Evolutionary conservation across 2,113 vertebrate genomes (phyloP).

Genomic region (Amblyopsis rosae): DNA sequence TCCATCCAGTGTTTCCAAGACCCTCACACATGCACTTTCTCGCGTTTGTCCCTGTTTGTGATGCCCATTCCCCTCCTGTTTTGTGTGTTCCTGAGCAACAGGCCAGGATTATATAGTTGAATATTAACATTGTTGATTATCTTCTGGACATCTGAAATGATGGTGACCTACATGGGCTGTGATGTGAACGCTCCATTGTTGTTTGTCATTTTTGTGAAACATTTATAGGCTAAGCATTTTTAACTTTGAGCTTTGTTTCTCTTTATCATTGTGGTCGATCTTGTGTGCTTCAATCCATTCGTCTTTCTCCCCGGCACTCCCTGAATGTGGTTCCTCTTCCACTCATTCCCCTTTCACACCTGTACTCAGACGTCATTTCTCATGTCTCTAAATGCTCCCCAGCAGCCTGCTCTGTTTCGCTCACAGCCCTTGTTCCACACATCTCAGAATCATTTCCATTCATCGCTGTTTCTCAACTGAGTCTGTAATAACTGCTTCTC

Average conservation of each 20-base stretch:
- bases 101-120: constrained; percentile 18
- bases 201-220: background rate
- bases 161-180: background rate
- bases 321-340: background rate
- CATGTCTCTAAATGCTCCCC: constrained; percentile 23
- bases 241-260: constrained; percentile 1
- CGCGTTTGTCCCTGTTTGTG: background rate
- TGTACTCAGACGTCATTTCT: constrained; percentile 14
- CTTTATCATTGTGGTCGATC: background rate
- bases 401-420: constrained; percentile 18
- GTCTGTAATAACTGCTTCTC: constrained; percentile 15
- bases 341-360: constrained; percentile 6
- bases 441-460: constrained; percentile 27
- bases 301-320: background rate
- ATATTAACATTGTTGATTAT: background rate
- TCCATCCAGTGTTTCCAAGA: too few species aligned
- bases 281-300: constrained; percentile 4
- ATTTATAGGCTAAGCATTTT: background rate
- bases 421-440: constrained; percentile 2
- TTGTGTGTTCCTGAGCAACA: constrained; percentile 12
- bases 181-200: background rate
- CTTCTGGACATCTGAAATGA: background rate
- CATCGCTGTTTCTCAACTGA: constrained; percentile 13
- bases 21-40: too few species aligned
- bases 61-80: background rate